Percentiles rank a stretch among this genome's conserved stretches.
Conservation (phyloP, 1,140 invertebrate genomes). For the Rhagoletis pomonella region DNA sequence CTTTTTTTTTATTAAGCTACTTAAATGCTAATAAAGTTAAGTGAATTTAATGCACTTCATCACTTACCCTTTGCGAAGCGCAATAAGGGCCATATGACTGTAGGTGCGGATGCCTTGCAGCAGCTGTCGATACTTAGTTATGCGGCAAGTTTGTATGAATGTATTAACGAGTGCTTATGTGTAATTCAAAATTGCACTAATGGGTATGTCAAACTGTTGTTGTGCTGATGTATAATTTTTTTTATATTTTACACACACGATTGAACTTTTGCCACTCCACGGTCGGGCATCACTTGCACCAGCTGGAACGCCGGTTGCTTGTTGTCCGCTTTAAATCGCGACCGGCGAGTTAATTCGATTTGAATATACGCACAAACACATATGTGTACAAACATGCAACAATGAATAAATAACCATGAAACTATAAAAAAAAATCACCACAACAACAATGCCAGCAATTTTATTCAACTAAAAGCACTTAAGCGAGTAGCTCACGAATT, state of each 20-base stretch:
- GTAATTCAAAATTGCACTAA: background rate
- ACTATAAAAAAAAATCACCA: background rate
- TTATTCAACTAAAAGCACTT: slow-evolving; percentile 14
- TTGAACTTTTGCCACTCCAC: background rate
- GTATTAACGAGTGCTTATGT: background rate
- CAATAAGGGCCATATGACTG: background rate
- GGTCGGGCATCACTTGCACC: background rate
- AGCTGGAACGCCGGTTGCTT: background rate
- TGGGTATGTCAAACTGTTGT: background rate
- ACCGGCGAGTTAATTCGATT: slow-evolving; percentile 38
- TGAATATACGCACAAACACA: background rate
- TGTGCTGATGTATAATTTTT: background rate
- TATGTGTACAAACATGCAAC: no score
- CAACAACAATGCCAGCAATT: slow-evolving; percentile 26
- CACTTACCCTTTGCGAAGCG: background rate
- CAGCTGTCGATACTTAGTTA: background rate
- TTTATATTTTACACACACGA: background rate
- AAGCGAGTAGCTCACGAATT: background rate
- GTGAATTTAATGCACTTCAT: slow-evolving; percentile 23
- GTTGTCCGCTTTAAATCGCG: background rate
- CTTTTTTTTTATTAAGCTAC: background rate
- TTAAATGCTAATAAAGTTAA: slow-evolving; percentile 31
- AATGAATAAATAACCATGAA: background rate
- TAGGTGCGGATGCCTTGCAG: background rate
- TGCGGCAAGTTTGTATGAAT: background rate